A percentile compares a stretch with the other conserved stretches of the same genome.
phyloP scores from a whole-genome alignment of 2,888 invertebrate genomes.

The Papilio demoleus region DNA sequence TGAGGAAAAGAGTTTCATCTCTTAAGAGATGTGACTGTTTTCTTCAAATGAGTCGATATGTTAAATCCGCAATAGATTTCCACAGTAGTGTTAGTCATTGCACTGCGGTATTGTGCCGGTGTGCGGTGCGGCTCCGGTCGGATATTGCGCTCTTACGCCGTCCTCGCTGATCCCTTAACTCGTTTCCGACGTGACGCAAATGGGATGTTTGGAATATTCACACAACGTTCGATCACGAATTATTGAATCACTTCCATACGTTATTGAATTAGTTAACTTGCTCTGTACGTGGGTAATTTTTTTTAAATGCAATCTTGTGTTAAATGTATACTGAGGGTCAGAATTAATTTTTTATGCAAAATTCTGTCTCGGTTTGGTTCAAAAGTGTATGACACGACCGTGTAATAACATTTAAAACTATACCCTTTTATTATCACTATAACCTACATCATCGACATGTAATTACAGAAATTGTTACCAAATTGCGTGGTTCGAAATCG shows the following conservation, averaged over 20 bases:
- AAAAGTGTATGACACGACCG: neutral
- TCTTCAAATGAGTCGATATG: neutral
- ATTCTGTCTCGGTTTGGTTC: too few species aligned
- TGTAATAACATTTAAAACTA: neutral
- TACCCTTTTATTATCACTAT: neutral
- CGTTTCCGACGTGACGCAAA: slow-evolving; percentile 80
- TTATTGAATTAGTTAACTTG: neutral
- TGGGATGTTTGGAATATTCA: slow-evolving; percentile 67
- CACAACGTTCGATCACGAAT: slow-evolving; percentile 28
- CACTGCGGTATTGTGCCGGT: slow-evolving; percentile 42
- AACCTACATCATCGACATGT: neutral
- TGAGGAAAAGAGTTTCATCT: neutral
- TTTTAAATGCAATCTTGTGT: neutral
- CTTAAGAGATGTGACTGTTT: neutral
- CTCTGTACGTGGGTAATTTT: neutral
- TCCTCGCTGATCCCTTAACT: slow-evolving; percentile 71
- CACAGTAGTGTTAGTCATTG: slow-evolving; percentile 25
- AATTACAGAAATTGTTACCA: neutral
- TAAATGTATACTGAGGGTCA: too few species aligned
- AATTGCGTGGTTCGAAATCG: slow-evolving; percentile 22
- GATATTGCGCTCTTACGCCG: slow-evolving; percentile 77
- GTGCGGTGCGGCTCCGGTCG: slow-evolving; percentile 58
- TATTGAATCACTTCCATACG: slow-evolving; percentile 1
- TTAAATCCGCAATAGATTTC: neutral
- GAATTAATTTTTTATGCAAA: too few species aligned